Evolutionary conservation across 2,797 vertebrate species (phyloP), one percentile per base, ranked within the genome.

Genomic region (Chelon auratus): DNA sequence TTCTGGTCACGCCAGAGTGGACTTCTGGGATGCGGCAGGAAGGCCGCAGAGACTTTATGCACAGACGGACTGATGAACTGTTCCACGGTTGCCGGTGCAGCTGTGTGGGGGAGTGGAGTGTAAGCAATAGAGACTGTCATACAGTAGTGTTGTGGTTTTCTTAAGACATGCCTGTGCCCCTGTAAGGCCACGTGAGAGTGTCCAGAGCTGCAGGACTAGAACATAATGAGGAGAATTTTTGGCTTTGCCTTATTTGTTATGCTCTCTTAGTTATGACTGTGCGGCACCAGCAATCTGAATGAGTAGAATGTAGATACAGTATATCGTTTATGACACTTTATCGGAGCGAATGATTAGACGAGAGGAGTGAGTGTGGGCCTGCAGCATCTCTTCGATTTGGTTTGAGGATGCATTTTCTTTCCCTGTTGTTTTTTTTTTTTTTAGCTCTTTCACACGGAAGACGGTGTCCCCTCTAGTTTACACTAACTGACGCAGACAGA

Each of bases 211-310:
- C 81, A 70, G 83, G 43, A 75, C 77, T 74, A 59, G 80, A 76
- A 77, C 62, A 78, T 45, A 43, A 62, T 70, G 75, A 85, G 81
- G 82, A 88, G 84, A 84, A 67, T 86, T 90, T 26, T 77, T 85
- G 90, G 92, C 89, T 93, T 93, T 94, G 94, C 94, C 94, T 95
- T 95, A 93, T 89, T 93, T 88, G 84, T 90, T 87, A 87, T 81
- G 88, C 91, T 85, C 77, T 92, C 83, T 91, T 84, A 89, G 82
- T 87, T 92, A 81, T 75, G 81, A 90, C 86, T 89, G 91, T 90
- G 90, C 91, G 88, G 89, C 93, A 94, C 93, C 93, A 94, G 93
- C 93, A 94, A 90, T 87, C 85, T 89, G 82, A 91, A 86, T 86
- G 85, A 91, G 80, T 90, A 91, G 92, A 94, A 93, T 93, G 92